Conservation (phyloP, 2,797 vertebrate genomes). For the Typhlichthys eigenmanni region DNA sequence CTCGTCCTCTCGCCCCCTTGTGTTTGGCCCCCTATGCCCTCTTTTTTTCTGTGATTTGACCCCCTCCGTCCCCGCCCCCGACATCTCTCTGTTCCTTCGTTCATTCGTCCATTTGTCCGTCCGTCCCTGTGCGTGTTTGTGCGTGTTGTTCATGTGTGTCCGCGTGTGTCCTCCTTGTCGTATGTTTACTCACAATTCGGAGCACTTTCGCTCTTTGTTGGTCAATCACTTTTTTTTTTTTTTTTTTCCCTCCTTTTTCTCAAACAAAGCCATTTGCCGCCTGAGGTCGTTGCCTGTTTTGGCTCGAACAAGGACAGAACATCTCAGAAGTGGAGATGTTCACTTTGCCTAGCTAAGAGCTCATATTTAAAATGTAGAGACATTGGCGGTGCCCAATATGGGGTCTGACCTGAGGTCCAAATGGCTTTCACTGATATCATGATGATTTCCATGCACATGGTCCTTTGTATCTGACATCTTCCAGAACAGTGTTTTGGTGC, state of each 20-base stretch:
- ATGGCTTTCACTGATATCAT: constrained; percentile 58
- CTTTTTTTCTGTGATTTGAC: constrained; percentile 67
- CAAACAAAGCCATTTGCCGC: constrained; percentile 60
- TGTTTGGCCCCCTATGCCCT: constrained; percentile 12
- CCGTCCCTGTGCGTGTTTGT: constrained; percentile 35
- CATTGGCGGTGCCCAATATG: constrained; percentile 13
- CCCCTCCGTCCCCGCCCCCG: constrained; percentile 39
- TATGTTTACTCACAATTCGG: constrained; percentile 53
- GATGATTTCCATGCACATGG: constrained; percentile 54
- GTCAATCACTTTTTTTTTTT: constrained; percentile 42
- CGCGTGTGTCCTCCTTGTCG: constrained; percentile 59
- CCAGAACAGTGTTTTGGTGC: constrained; percentile 38
- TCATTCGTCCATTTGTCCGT: constrained; percentile 51
- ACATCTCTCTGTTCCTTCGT: constrained; percentile 27
- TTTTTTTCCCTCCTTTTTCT: constrained; percentile 34
- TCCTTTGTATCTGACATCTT: constrained; percentile 48
- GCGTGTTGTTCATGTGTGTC: constrained; percentile 49
- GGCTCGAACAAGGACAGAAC: neutral
- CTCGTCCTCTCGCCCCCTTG: constrained; percentile 15
- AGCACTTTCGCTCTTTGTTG: constrained; percentile 51
- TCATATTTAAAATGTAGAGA: too few species aligned
- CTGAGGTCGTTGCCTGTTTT: constrained; percentile 44
- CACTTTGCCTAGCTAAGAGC: neutral
- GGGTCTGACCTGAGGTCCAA: constrained; percentile 37
- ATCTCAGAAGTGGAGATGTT: too few species aligned